Conservation (phyloP, 2,113 vertebrate genomes). For the Aepyceros melampus region DNA sequence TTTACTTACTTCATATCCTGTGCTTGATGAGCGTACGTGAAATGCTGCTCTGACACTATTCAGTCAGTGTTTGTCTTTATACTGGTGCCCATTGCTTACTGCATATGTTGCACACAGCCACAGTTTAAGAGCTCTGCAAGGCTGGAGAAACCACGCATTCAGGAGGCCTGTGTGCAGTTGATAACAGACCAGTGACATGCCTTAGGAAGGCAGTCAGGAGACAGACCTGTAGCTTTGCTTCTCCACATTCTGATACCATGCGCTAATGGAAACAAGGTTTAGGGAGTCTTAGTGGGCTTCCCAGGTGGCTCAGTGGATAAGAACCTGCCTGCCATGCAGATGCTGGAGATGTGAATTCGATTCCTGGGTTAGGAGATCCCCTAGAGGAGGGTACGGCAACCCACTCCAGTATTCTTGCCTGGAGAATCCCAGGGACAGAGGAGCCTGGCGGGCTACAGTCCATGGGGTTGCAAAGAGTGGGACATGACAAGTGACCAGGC, state of each 20-base stretch:
- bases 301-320: neutral
- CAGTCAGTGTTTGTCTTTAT: neutral
- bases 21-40: neutral
- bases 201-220: neutral
- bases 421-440: neutral
- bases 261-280: neutral
- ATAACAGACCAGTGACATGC: neutral
- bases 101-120: accelerated
- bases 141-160: neutral
- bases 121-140: neutral
- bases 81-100: neutral
- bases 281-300: neutral
- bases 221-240: neutral
- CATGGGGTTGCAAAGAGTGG: neutral
- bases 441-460: neutral
- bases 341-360: accelerated
- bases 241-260: neutral
- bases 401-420: neutral
- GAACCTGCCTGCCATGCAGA: neutral
- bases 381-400: neutral
- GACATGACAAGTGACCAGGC: neutral
- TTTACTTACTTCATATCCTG: neutral
- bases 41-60: neutral
- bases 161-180: neutral
- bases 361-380: neutral